Evolutionary conservation across 2,888 invertebrate species (phyloP).

Genomic region (Hirtodrosophila cameraria): DNA sequence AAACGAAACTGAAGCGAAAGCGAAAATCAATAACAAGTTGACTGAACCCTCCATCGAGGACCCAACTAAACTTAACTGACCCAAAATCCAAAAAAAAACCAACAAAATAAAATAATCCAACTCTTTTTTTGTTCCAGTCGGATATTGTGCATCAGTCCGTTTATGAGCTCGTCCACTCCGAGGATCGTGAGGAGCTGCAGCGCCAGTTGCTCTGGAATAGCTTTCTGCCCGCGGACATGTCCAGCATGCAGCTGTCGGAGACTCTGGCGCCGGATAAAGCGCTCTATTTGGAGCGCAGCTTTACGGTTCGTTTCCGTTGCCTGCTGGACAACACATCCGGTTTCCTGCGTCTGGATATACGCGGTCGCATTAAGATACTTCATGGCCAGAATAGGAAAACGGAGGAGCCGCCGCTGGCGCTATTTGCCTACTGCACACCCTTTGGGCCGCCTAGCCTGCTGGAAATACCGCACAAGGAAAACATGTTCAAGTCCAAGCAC

Average conservation of each 20-base stretch:
- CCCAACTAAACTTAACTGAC: neutral
- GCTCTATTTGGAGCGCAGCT: conserved; percentile 96
- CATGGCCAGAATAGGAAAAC: conserved; percentile 98
- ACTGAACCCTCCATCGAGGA: conserved; percentile 46
- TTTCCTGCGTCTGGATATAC: conserved; percentile 98
- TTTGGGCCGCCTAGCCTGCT: conserved; percentile 98
- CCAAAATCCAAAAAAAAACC: conserved; percentile 1
- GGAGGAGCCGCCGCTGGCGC: conserved; percentile 95
- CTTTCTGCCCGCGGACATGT: conserved; percentile 88
- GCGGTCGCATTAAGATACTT: conserved; percentile 97
- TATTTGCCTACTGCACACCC: conserved; percentile 99
- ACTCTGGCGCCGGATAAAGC: conserved; percentile 94
- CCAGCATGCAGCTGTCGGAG: conserved; percentile 91
- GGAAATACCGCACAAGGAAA: conserved; percentile 99
- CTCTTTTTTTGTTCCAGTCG: conserved; percentile 87
- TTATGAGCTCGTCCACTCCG: conserved; percentile 99
- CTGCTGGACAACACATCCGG: conserved; percentile 99
- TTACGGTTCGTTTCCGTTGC: conserved; percentile 99
- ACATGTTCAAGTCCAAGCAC: conserved; percentile 99
- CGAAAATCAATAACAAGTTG: conserved; percentile 66
- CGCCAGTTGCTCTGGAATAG: conserved; percentile 97
- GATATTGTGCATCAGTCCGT: conserved; percentile 99
- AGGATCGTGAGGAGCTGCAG: conserved; percentile 98
- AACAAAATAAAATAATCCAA: neutral
- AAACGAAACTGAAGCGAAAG: conserved; percentile 55